Evolutionary conservation across 1,140 invertebrate genomes (phyloP), one percentile per base, ranked within the genome.

Genomic region (Euwallacea fornicatus): DNA sequence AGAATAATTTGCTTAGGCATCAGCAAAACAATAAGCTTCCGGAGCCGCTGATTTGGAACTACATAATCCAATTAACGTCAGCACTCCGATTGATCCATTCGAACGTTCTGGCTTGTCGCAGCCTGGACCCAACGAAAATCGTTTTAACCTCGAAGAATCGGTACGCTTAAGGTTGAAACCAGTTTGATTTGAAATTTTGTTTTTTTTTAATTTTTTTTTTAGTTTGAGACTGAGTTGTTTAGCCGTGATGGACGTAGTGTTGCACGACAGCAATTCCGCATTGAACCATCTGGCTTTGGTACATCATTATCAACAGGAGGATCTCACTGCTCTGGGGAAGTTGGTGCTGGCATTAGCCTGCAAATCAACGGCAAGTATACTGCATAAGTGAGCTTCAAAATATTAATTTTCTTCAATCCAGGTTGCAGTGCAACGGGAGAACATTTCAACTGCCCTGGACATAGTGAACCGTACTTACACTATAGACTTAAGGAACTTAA

Each of bases 1-100:
- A 93, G 83, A 94, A 92, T 81, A 87, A 88, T 9, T 85, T 91
- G 74, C 82, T 91, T 6, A 78, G 88, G 78, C 87, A 92, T 82
- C 83, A 90, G 82, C 84, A 91, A 83, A 82, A 85, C 85, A 79
- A 86, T 84, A 87, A 93, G 83, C 84, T 98, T 65, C 92, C 96
- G 0, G 97, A 98, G 81, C 90, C 89, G 68, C 87, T 94, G 50
- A 91, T 99, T 70, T 99, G 97, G 97, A 93, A 92, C 72, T 96
- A 98, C 73, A 90, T 98, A 33, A 95, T 98, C 76, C 97, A 99
- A 83, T 84, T 99, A 56, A 97, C 94, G 46, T 94, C 95, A n/a
- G 96, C 95, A 4, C 83, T 99, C 55, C 85, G 97, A 53, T 89
- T 92, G 58, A 94, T 98, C 76, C 97, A 99, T 83, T 88, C 93